Evolutionary conservation across 2,888 invertebrate species (phyloP).

Genomic region (Germaria angustata): DNA sequence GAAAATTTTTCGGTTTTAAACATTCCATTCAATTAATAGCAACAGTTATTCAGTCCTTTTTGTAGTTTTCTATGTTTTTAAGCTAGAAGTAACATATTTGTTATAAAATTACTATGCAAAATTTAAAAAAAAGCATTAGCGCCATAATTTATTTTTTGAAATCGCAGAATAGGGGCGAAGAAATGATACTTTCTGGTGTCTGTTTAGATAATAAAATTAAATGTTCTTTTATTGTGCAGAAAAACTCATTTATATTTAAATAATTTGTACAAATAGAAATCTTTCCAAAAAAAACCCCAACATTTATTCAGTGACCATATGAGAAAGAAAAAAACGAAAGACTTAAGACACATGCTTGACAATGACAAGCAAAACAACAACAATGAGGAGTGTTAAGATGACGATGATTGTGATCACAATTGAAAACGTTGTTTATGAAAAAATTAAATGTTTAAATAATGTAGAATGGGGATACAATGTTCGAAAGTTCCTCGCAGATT

Average conservation of each 20-base stretch:
- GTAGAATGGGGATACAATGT: background rate
- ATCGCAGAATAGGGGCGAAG: too few species aligned
- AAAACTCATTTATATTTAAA: background rate
- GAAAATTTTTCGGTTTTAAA: too few species aligned
- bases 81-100: too few species aligned
- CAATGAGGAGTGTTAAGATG: background rate
- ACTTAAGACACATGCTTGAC: slow-evolving; percentile 48
- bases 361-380: background rate
- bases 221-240: too few species aligned
- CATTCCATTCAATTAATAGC: too few species aligned
- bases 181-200: background rate
- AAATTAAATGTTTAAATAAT: background rate
- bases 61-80: too few species aligned
- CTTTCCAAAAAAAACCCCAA: background rate
- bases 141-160: too few species aligned
- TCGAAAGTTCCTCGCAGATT: slow-evolving; percentile 19
- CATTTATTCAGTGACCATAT: background rate
- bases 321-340: slow-evolving; percentile 47
- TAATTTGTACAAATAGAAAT: background rate
- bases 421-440: slow-evolving; percentile 20
- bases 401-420: slow-evolving; percentile 11
- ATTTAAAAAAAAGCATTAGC: too few species aligned
- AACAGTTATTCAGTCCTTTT: too few species aligned
- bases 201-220: too few species aligned
- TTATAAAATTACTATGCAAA: background rate